Conservation (phyloP, 2,113 vertebrate genomes). For the Rhabdornis inornatus region DNA sequence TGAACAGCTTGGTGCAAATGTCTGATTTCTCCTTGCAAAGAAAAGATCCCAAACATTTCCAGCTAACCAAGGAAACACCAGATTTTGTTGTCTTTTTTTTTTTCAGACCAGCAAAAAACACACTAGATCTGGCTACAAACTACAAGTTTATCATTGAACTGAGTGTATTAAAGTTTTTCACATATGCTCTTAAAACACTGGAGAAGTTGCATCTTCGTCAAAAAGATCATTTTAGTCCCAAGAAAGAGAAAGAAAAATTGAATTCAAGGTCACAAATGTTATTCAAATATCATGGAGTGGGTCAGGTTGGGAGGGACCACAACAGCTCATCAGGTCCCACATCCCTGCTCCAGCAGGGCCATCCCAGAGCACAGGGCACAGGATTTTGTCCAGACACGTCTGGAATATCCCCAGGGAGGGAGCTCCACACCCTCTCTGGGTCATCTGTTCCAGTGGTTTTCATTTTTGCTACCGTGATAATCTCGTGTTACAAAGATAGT, state of each 20-base stretch:
- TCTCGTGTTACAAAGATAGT: neutral
- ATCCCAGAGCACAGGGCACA: neutral
- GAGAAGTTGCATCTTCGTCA: neutral
- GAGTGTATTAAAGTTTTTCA: neutral
- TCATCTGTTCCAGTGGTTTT: neutral
- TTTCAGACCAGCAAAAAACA: neutral
- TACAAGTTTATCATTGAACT: neutral
- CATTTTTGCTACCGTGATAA: neutral
- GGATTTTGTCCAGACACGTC: neutral
- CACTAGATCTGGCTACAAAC: neutral
- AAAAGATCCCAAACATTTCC: neutral
- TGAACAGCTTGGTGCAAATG: neutral
- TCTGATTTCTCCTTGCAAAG: neutral
- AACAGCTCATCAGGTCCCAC: neutral
- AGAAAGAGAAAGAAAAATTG: neutral
- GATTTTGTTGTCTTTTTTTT: neutral
- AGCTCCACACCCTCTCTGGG: neutral
- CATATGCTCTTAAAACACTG: neutral
- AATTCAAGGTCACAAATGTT: neutral
- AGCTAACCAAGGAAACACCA: neutral
- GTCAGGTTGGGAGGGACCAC: neutral
- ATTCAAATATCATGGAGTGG: fast-evolving
- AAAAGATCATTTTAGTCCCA: neutral
- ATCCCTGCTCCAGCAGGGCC: neutral
- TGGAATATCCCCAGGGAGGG: neutral